Conservation (phyloP, 1,140 invertebrate species). For the Tetranychus cinnabarinus region DNA sequence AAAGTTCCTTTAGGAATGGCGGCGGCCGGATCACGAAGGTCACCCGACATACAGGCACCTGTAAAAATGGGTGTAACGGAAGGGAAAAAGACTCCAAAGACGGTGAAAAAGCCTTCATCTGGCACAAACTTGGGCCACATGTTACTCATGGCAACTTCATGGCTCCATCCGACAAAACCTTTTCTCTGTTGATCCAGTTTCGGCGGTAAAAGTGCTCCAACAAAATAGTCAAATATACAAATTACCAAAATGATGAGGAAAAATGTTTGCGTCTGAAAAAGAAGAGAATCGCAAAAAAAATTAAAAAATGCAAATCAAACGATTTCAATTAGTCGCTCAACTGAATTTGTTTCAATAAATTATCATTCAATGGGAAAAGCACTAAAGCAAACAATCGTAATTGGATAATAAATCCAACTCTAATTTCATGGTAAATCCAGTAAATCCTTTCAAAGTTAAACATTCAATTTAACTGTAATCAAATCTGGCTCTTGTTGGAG, state of each 20-base stretch:
- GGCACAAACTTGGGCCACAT: slow-evolving; percentile 7
- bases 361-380: too few species aligned
- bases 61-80: slow-evolving; percentile 85
- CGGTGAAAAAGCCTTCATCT: slow-evolving; percentile 48
- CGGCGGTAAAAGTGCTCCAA: background rate
- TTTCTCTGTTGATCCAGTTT: background rate
- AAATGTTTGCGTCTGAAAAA: background rate
- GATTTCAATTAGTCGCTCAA: too few species aligned
- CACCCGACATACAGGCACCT: slow-evolving; percentile 79
- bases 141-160: slow-evolving; percentile 1
- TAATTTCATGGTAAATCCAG: too few species aligned
- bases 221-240: slow-evolving; percentile 2
- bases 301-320: background rate
- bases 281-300: slow-evolving; percentile 10
- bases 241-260: background rate
- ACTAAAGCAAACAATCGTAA: too few species aligned
- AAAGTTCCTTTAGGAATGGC: slow-evolving; percentile 49
- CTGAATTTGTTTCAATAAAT: too few species aligned
- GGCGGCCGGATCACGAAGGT: slow-evolving; percentile 31
- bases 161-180: slow-evolving; percentile 1
- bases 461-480: too few species aligned
- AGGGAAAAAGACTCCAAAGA: slow-evolving; percentile 89
- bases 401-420: too few species aligned
- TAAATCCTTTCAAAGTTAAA: too few species aligned
- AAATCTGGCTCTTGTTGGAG: too few species aligned